Conservation (phyloP, 2,888 invertebrate species). For the Oscheius sp. region DNA sequence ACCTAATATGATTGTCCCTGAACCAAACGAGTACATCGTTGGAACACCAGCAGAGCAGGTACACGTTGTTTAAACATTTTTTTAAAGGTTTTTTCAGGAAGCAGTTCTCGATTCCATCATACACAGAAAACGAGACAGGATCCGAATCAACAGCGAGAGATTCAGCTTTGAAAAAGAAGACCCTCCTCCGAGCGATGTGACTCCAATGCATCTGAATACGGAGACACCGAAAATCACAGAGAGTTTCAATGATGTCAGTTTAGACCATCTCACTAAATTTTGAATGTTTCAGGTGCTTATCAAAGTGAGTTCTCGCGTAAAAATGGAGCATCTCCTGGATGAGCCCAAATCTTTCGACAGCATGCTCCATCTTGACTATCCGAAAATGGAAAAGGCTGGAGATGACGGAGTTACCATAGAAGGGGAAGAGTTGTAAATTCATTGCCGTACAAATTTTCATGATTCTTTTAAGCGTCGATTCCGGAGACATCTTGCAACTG, state of each 20-base stretch:
- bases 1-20: constrained; percentile 1
- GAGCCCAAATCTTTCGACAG: constrained; percentile 28
- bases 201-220: too few relatives aligned
- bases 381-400: background rate
- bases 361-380: constrained; percentile 19
- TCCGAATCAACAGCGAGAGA: constrained; percentile 10
- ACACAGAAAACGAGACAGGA: constrained; percentile 2
- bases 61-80: background rate
- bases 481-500: constrained; percentile 63
- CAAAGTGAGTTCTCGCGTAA: constrained; percentile 31
- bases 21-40: constrained; percentile 4
- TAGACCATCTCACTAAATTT: background rate
- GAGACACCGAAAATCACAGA: too few relatives aligned
- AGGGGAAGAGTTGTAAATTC: constrained; percentile 34
- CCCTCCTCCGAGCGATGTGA: background rate
- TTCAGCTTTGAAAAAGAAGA: constrained; percentile 15
- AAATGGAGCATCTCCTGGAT: constrained; percentile 31
- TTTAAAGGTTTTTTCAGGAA: constrained; percentile 6
- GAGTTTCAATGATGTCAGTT: too few relatives aligned
- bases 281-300: constrained; percentile 17
- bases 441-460: background rate
- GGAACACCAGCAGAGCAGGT: constrained; percentile 36
- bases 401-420: background rate
- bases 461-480: constrained; percentile 54
- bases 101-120: constrained; percentile 5